Percentiles rank a stretch among this genome's conserved stretches.
phyloP scores from a whole-genome alignment of 2,797 vertebrate species.

The Falco cherrug region DNA sequence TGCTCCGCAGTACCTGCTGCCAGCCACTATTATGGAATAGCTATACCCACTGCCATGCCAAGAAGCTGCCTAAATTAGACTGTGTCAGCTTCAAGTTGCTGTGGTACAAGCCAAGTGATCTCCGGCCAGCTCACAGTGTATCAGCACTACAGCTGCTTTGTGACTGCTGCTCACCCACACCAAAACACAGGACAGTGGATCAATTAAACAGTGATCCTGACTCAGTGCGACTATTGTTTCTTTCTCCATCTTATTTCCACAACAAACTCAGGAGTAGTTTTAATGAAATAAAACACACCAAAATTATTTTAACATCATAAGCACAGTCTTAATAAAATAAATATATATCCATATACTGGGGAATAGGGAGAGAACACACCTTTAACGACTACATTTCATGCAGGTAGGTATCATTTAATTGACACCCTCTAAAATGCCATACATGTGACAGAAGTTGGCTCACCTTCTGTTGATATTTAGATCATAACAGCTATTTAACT shows the following conservation, averaged over 20 bases:
- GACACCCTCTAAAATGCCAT: background rate
- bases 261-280: background rate
- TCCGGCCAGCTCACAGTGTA: rapidly evolving
- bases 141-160: background rate
- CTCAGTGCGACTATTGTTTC: background rate
- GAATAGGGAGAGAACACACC: background rate
- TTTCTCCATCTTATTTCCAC: background rate
- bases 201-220: rapidly evolving
- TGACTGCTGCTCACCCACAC: background rate
- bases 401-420: background rate
- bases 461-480: background rate
- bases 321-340: background rate
- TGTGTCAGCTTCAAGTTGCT: background rate
- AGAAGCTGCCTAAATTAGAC: background rate
- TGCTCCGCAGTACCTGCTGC: background rate
- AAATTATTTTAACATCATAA: background rate
- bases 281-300: background rate
- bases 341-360: background rate
- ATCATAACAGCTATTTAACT: background rate
- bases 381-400: background rate
- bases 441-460: background rate
- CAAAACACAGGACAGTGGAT: background rate
- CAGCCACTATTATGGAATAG: background rate
- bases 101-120: background rate
- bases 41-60: background rate